phyloP scores from a whole-genome alignment of 2,888 invertebrate genomes.

The Hybos culiciformis region DNA sequence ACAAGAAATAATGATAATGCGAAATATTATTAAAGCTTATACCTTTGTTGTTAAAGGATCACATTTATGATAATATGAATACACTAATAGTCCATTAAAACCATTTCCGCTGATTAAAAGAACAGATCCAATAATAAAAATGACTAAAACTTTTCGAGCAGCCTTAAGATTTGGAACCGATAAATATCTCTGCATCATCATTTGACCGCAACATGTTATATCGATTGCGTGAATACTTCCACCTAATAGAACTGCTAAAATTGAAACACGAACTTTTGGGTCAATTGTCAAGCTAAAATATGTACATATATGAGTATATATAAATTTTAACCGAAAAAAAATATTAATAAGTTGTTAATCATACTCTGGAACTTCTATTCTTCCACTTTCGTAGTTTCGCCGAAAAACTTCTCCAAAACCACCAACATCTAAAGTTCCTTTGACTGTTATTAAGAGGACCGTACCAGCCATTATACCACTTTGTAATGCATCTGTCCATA shows the following conservation, averaged over 20 bases:
- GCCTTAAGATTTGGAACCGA: constrained; percentile 53
- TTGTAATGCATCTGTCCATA: constrained; percentile 74
- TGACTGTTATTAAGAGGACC: constrained; percentile 55
- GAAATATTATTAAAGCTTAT: constrained; percentile 14
- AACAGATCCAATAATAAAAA: constrained; percentile 49
- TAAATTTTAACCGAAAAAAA: neutral
- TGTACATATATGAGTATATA: neutral
- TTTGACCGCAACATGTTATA: constrained; percentile 64
- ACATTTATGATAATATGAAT: constrained; percentile 59
- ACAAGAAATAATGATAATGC: too few species aligned
- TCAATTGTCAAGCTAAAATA: constrained; percentile 55
- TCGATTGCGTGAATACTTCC: constrained; percentile 61
- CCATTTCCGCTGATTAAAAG: constrained; percentile 46
- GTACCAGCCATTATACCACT: constrained; percentile 61
- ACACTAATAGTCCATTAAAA: constrained; percentile 59
- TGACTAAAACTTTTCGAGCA: constrained; percentile 52
- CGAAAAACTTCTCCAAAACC: constrained; percentile 51
- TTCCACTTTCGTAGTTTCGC: constrained; percentile 51
- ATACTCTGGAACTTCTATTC: constrained; percentile 58
- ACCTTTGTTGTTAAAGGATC: constrained; percentile 69
- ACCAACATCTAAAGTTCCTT: constrained; percentile 59
- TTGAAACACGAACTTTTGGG: constrained; percentile 63
- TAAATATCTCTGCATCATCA: constrained; percentile 71
- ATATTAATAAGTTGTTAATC: constrained; percentile 17
- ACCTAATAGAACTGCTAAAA: constrained; percentile 61